Evolutionary conservation across 37 sponge, comb jelly and placozoan species (phyloP).

Genomic region (Aphrocallistes beatrix): DNA sequence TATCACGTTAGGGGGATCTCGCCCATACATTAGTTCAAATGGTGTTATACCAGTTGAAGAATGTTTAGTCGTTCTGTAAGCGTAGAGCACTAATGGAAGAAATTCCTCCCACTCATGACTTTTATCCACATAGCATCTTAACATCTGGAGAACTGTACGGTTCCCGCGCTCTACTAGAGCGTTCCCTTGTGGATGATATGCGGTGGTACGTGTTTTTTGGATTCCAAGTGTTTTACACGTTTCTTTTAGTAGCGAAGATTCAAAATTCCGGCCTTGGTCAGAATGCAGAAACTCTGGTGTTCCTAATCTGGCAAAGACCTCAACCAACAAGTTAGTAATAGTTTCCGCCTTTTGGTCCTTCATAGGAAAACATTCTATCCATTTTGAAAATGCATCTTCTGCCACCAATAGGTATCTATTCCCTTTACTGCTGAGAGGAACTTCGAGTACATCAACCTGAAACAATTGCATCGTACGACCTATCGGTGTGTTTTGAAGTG

Average conservation of each 20-base stretch:
- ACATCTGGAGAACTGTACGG: constrained; percentile 13
- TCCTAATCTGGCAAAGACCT: constrained; percentile 1
- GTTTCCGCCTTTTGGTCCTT: constrained; percentile 9
- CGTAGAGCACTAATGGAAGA: constrained; percentile 15
- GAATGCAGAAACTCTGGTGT: constrained; percentile 12
- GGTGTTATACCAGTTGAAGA: background rate
- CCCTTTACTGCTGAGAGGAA: constrained; percentile 24
- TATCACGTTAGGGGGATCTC: background rate
- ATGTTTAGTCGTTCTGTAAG: constrained; percentile 4
- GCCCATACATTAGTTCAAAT: background rate
- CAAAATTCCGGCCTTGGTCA: constrained; percentile 22
- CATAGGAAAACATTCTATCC: constrained; percentile 6
- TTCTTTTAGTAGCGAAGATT: background rate
- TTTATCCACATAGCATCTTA: background rate
- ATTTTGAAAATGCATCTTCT: constrained; percentile 24
- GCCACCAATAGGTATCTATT: constrained; percentile 33
- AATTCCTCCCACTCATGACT: background rate
- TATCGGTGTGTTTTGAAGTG: background rate
- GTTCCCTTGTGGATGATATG: constrained; percentile 19
- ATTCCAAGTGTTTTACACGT: constrained; percentile 23
- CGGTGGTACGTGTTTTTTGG: background rate
- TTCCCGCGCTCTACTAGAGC: constrained; percentile 18
- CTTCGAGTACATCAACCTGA: constrained; percentile 29
- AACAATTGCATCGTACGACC: constrained; percentile 28
- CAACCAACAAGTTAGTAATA: background rate